These are phyloP conservation scores for Laticauda laticaudata DNA, from an alignment of 2,113 vertebrate species.

Conservation along the genomic window DNA sequence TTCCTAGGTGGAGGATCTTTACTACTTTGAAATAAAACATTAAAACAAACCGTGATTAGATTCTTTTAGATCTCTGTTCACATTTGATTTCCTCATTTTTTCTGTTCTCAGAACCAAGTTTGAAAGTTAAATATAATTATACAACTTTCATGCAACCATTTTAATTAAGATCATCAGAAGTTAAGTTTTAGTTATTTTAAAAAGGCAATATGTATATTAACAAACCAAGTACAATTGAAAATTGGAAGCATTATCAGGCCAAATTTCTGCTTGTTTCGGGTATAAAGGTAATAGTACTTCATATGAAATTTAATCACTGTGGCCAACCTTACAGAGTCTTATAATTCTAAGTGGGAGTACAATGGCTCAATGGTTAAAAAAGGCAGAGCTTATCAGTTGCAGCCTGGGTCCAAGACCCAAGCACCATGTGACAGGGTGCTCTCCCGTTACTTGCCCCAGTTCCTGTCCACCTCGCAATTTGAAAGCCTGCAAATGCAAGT, in stretches of 20 bases:
- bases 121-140: neutral
- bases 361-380: neutral
- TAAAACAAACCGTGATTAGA: neutral
- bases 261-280: neutral
- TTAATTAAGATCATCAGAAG: neutral
- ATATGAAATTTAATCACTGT: neutral
- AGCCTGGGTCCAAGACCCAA: neutral
- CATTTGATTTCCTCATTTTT: neutral
- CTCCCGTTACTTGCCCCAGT: neutral
- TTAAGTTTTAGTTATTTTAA: neutral
- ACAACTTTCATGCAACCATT: neutral
- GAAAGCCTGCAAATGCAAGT: neutral
- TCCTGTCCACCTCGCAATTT: neutral
- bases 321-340: neutral
- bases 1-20: neutral
- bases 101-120: neutral
- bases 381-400: neutral
- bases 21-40: neutral
- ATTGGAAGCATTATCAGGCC: neutral
- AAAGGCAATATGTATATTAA: neutral
- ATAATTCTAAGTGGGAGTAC: neutral
- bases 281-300: neutral
- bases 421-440: neutral
- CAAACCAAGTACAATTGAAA: neutral
- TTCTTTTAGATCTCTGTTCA: neutral